These are phyloP conservation scores for Bugula neritina DNA, from an alignment of 2,888 invertebrate species.

Conservation along the genomic window DNA sequence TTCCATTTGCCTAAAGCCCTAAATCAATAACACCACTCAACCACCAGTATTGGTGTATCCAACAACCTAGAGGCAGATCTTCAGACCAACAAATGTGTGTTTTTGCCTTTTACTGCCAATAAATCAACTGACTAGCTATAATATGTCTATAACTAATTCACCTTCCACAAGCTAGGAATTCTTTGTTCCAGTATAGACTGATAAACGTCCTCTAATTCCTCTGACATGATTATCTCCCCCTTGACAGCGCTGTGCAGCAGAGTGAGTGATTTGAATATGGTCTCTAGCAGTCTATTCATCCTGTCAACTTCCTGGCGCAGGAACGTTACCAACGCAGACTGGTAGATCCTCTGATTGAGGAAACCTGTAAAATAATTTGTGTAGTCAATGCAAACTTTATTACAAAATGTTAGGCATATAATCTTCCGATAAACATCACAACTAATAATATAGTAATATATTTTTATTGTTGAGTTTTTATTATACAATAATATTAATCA, in stretches of 20 bases:
- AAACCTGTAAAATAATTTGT: not conserved
- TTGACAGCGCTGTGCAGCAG: slow-evolving; percentile 43
- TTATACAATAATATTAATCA: not conserved
- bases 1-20: no score
- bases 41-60: no score
- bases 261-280: slow-evolving; percentile 43
- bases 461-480: not conserved
- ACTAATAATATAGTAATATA: not conserved
- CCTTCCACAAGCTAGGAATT: slow-evolving; percentile 49
- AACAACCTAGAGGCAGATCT: no score
- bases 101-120: no score
- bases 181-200: slow-evolving; percentile 45
- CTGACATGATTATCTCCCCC: slow-evolving; percentile 53
- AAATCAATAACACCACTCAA: no score
- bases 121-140: no score
- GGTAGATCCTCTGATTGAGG: slow-evolving; percentile 30
- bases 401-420: not conserved
- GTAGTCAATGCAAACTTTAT: not conserved
- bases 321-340: slow-evolving; percentile 50
- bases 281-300: slow-evolving; percentile 44
- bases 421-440: no score
- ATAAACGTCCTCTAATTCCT: slow-evolving; percentile 48
- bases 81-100: no score
- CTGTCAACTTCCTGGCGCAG: slow-evolving; percentile 52
- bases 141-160: no score